Evolutionary conservation across 2,113 vertebrate genomes (phyloP), one percentile per base, ranked within the genome.

Genomic region (Heloderma charlesbogerti): DNA sequence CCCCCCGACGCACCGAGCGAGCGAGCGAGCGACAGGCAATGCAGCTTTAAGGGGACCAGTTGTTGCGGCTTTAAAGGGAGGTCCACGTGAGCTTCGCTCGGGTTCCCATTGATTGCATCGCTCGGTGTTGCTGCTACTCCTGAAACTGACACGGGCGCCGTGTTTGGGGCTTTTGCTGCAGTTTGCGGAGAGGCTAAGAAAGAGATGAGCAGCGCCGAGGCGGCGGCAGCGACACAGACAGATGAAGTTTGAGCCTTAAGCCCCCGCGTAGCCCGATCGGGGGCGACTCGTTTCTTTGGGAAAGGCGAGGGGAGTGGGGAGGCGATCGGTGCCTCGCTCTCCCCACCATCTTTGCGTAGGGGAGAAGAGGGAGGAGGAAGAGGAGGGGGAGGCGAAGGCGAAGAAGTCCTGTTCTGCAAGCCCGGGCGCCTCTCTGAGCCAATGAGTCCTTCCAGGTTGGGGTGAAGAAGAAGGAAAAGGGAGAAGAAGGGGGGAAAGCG

Each of bases 201-300:
- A 10, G 94, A 84, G 18, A 45, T 95, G 91, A 95, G 92, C 91
- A 96, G 94, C 93, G 97, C 20, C n/a, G n/a, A 25, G 8, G 54
- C 25, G 96, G 98, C 97, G 97, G 97, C 97, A 97, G 97, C 96
- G 75, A 13, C 71, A n/a, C 31, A 31, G 31, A 13, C 71, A 98
- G 97, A 97, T 98, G 98, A 99, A 99, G 98, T 99, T 98, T 98
- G 98, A 98, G 98, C 98, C 98, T 98, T 98, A 97, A 95, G 96
- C 97, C 97, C 95, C 97, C 96, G 95, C 96, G 96, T 95, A 97
- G 97, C 97, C 98, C 98, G 97, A 98, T 98, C 97, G 97, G 51
- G 98, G 97, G 96, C 96, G 97, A 96, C 96, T 97, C 88, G 63
- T 48, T n/a, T 74, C 18, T 48, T 6, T 10, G 37, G 57, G 9